A percentile compares a stretch with the other conserved stretches of the same genome.
phyloP scores from a whole-genome alignment of 2,113 vertebrate genomes.

The Boulengeromyrus knoepffleri region DNA sequence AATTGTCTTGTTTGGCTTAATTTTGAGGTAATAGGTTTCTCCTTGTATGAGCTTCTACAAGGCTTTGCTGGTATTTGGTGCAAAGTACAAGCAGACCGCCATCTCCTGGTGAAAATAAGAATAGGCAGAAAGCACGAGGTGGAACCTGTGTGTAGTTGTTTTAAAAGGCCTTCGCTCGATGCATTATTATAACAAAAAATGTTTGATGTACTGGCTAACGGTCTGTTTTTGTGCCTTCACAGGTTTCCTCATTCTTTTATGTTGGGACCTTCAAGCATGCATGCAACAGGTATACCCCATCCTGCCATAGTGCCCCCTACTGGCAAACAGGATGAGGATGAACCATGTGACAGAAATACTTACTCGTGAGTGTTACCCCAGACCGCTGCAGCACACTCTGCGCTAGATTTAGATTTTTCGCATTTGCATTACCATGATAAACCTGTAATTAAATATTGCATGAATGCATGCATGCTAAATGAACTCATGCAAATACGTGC shows the following conservation, averaged over 20 bases:
- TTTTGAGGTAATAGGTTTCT: background rate
- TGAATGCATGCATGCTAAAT: background rate
- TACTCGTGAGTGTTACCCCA: constrained; percentile 55
- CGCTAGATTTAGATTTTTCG: background rate
- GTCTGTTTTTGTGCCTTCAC: constrained; percentile 12
- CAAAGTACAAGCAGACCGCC: constrained; percentile 7
- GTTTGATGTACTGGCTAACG: background rate
- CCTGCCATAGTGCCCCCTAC: constrained; percentile 86
- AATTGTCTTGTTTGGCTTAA: background rate
- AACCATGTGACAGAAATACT: constrained; percentile 82
- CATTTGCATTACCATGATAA: background rate
- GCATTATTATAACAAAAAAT: background rate
- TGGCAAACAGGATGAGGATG: constrained; percentile 82
- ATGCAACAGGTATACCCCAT: constrained; percentile 90
- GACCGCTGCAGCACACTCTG: background rate
- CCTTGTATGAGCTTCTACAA: background rate
- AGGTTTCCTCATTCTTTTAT: constrained; percentile 95
- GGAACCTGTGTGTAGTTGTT: background rate
- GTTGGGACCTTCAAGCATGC: constrained; percentile 82
- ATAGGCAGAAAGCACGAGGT: background rate
- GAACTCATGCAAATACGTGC: background rate
- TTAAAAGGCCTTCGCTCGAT: background rate
- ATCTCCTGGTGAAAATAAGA: constrained; percentile 20
- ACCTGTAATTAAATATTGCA: background rate
- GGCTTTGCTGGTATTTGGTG: background rate